A percentile compares a stretch with the other conserved stretches of the same genome.
These are phyloP conservation scores for Lepidurus arcticus DNA, from an alignment of 1,140 invertebrate species.

Conservation along the genomic window DNA sequence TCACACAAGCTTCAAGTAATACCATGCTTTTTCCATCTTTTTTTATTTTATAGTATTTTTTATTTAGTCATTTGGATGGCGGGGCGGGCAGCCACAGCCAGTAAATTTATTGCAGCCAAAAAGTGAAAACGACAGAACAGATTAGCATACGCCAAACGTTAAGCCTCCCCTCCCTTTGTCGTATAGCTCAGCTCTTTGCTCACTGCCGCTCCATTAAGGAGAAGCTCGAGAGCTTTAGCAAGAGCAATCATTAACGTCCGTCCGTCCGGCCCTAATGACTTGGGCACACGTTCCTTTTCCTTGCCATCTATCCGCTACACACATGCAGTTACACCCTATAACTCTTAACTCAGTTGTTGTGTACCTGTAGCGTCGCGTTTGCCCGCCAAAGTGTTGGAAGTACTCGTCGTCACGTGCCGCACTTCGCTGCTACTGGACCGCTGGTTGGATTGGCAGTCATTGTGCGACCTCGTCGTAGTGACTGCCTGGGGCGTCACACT, in stretches of 20 bases:
- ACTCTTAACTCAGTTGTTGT: not conserved
- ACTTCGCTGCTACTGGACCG: not conserved
- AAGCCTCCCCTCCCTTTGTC: not conserved
- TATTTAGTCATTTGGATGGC: not conserved
- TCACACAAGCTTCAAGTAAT: no score
- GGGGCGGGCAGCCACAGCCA: not conserved
- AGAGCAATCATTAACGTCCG: not conserved
- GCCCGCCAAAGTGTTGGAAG: not conserved
- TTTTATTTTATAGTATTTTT: not conserved
- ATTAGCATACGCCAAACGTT: not conserved
- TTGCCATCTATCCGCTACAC: not conserved
- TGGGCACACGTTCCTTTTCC: not conserved
- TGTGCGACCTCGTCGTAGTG: not conserved
- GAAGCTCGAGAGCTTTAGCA: not conserved
- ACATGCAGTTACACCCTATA: not conserved
- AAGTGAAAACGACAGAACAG: not conserved
- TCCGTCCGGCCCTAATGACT: not conserved
- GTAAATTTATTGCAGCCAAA: not conserved
- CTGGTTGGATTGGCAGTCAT: not conserved
- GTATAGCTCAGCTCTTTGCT: not conserved
- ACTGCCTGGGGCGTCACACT: not conserved
- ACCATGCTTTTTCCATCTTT: no score
- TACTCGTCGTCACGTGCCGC: slow-evolving; percentile 3
- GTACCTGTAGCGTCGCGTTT: slow-evolving; percentile 11
- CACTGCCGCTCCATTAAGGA: not conserved